Conservation (phyloP, 2,888 invertebrate genomes). For the Sialis fuliginosa region DNA sequence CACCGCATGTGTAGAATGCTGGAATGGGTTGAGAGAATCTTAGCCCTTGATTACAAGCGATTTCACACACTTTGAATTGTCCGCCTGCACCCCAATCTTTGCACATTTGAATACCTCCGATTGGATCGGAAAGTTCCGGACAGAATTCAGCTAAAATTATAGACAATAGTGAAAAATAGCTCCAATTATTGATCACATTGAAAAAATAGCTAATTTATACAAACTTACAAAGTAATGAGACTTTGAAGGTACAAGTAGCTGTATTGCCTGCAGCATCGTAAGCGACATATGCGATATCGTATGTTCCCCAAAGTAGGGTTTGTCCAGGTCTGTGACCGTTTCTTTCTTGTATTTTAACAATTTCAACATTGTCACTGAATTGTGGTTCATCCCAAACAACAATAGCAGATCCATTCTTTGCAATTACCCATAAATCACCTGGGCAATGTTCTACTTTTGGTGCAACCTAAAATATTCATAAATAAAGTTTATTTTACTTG, state of each 20-base stretch:
- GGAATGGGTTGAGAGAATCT: slow-evolving; percentile 88
- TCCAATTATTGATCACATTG: slow-evolving; percentile 1
- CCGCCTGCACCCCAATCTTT: slow-evolving; percentile 94
- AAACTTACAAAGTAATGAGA: slow-evolving; percentile 68
- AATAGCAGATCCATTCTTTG: slow-evolving; percentile 76
- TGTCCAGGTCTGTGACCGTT: slow-evolving; percentile 78
- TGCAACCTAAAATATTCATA: slow-evolving; percentile 31
- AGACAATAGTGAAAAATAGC: slow-evolving; percentile 3
- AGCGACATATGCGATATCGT: slow-evolving; percentile 85
- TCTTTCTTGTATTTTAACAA: slow-evolving; percentile 61
- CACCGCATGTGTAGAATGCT: slow-evolving; percentile 94
- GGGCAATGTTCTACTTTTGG: slow-evolving; percentile 83
- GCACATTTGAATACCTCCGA: slow-evolving; percentile 81
- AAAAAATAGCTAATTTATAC: background rate
- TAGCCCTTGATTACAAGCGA: slow-evolving; percentile 68
- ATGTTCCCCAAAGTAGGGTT: slow-evolving; percentile 78
- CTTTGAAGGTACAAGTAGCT: slow-evolving; percentile 80
- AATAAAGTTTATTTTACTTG: background rate
- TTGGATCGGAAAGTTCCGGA: slow-evolving; percentile 70
- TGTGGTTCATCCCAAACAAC: slow-evolving; percentile 86
- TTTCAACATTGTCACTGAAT: slow-evolving; percentile 76
- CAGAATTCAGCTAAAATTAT: slow-evolving; percentile 68
- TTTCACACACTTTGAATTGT: slow-evolving; percentile 89
- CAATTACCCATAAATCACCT: slow-evolving; percentile 86
- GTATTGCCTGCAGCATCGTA: slow-evolving; percentile 84